Base-by-base conservation (phyloP, 2,113 vertebrate species). In the Labeo rohita region DNA sequence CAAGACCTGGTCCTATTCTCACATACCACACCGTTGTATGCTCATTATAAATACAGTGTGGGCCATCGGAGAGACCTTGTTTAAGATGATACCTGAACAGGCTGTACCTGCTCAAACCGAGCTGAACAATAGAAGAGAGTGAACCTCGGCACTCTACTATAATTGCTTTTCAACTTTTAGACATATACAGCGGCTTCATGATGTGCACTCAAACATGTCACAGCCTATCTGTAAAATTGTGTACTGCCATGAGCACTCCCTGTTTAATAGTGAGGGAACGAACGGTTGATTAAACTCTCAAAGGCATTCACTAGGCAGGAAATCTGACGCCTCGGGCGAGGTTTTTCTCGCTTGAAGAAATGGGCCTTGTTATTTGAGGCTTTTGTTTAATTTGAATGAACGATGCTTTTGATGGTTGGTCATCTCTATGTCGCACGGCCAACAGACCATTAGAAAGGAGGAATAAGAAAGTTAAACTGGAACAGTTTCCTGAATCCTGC, bases 231-330 rank as follows among this genome's bases (percentile, higher is more conserved):
- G 34, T 56, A 36, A 84, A 84, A 84, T 45, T 84, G 82, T 84
- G 68, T 73, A 74, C 82, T 45, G 82, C 50, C 49, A 59, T 59
- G 82, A 84, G 68, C 82, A 23, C 50, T 73, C 49, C 82, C 82
- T 84, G 82, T 84, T 84, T 84, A 84, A 84, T 84, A 84, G 82
- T 73, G 72, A 77, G 61, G 73, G 72, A 87, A 83, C n/a, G 63
- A 68, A 66, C 11, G 61, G 18, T 68, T 83, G 85, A 87, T 87
- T 83, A 87, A 77, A 81, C 80, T 77, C 85, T 87, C 85, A 83
- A 87, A 82, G 63, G 39, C 78, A 63, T 74, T 82, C 45, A 21
- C 28, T 56, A 63, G 68, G 85, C 72, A 83, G 61, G 56, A 47
- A 87, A 77, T 66, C 7, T n/a, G 85, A 59, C 39, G 47, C 80